Percentiles rank a stretch among this genome's conserved stretches.
Evolutionary conservation across 2,113 vertebrate species (phyloP).

Genomic region (Chionodraco myersi): DNA sequence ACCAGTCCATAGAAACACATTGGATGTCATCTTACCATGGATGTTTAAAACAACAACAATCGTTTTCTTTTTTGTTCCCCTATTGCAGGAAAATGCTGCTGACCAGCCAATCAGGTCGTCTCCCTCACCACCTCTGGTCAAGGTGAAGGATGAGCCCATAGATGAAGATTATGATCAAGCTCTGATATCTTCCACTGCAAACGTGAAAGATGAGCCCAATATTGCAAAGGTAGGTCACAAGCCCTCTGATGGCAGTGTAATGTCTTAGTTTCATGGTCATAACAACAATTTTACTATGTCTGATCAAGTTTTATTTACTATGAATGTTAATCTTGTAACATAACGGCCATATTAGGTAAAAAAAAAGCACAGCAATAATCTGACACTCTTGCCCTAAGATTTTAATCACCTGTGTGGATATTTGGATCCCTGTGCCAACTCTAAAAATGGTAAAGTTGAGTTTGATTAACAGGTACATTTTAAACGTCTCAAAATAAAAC

Average conservation of each 20-base stretch:
- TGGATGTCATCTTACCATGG: neutral
- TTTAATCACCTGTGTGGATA: neutral
- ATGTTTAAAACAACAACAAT: neutral
- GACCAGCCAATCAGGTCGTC: slow-evolving; percentile 77
- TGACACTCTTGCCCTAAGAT: neutral
- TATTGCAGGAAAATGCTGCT: slow-evolving; percentile 19
- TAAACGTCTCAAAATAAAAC: neutral
- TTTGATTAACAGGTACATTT: neutral
- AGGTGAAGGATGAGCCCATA: slow-evolving; percentile 95
- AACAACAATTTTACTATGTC: neutral
- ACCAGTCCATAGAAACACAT: neutral
- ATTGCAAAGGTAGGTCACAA: slow-evolving; percentile 81
- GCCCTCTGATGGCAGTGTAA: too few species aligned
- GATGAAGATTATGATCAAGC: slow-evolving; percentile 95
- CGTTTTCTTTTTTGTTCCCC: neutral
- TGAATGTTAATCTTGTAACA: too few species aligned
- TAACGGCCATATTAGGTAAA: too few species aligned
- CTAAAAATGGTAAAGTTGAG: neutral
- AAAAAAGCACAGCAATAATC: neutral
- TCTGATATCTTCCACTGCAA: slow-evolving; percentile 85
- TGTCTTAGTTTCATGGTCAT: neutral
- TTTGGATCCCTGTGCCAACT: neutral
- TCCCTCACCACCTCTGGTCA: slow-evolving; percentile 86
- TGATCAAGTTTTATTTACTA: too few species aligned
- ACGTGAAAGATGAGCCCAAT: slow-evolving; percentile 93